Evolutionary conservation across 2,113 vertebrate species (phyloP), one percentile per base, ranked within the genome.

Genomic region (Holacanthus passer): DNA sequence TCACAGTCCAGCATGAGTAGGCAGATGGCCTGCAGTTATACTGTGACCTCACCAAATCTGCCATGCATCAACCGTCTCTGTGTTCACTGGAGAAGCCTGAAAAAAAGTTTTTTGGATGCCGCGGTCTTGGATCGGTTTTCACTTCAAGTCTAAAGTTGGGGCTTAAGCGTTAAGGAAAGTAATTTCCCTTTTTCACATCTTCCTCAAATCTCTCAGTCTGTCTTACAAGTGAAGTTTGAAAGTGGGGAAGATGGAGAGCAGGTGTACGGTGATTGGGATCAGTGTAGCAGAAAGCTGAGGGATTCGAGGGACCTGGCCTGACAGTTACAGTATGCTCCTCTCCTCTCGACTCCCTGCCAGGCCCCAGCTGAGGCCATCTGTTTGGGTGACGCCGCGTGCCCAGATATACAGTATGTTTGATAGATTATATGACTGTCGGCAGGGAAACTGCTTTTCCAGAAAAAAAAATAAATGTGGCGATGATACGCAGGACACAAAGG

Each of bases 11-110:
- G 93, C 90, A 91, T 91, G 91, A 89, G 87, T 77, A 85, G 91
- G 91, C 94, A 95, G 94, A 95, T 94, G 94, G 94, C 91, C 83
- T 87, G 71, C 71, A 88, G 83, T 87, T 91, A 79, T 52, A 55
- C 89, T 87, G 91, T 80, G 89, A 91, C 92, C 92, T 93, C 91
- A 93, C 87, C 91, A 92, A 81, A 91, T 91, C 91, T 90, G 90
- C 87, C 79, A 88, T 85, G 89, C 79, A 81, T 91, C 62, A 82
- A 77, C 84, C 56, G 60, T 77, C 41, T 85, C 65, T 56, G 22
- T 56, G 63, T 85, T 88, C 65, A 37, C 60, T 29, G 35, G 31
- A 76, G 9, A 77, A 87, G 32, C 56, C 68, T 52, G 73, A 56
- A 73, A 77, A 73, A 77, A 89, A 39, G 5, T 80, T 82, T 85